A percentile compares a stretch with the other conserved stretches of the same genome.
These are phyloP conservation scores for Cavia porcellus DNA, from an alignment of 2,113 vertebrate genomes.

Conservation along the genomic window DNA sequence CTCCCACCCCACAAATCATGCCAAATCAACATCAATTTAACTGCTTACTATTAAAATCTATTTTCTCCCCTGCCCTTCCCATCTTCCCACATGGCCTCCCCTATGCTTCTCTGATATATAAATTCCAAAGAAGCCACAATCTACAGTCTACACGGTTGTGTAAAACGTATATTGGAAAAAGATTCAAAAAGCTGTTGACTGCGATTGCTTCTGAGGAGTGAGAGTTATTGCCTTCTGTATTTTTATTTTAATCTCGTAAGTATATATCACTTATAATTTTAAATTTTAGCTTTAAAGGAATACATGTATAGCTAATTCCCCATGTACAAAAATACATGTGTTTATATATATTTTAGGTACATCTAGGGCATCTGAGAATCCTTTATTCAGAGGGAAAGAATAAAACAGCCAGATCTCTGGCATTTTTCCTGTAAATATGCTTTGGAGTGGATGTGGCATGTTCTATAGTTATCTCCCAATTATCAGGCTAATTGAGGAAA, in stretches of 20 bases:
- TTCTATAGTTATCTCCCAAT: conserved; percentile 73
- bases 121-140: neutral
- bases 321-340: neutral
- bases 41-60: neutral
- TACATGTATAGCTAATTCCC: neutral
- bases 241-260: conserved; percentile 60
- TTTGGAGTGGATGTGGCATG: conserved; percentile 65
- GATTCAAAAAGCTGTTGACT: conserved; percentile 8
- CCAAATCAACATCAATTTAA: neutral
- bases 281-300: conserved; percentile 57
- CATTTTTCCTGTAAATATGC: conserved; percentile 63
- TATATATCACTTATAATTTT: conserved; percentile 6
- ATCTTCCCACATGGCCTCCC: neutral
- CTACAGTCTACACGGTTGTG: neutral
- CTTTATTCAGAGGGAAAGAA: conserved; percentile 52
- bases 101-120: conserved; percentile 24
- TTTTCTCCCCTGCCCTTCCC: neutral
- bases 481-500: conserved; percentile 72
- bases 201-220: conserved; percentile 2
- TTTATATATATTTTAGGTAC: neutral
- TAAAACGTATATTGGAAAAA: neutral
- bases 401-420: conserved; percentile 50
- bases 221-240: neutral
- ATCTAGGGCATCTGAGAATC: conserved; percentile 9
- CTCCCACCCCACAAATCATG: neutral